Evolutionary conservation across 1,140 invertebrate species (phyloP).

Genomic region (Drosophila micromelanica): DNA sequence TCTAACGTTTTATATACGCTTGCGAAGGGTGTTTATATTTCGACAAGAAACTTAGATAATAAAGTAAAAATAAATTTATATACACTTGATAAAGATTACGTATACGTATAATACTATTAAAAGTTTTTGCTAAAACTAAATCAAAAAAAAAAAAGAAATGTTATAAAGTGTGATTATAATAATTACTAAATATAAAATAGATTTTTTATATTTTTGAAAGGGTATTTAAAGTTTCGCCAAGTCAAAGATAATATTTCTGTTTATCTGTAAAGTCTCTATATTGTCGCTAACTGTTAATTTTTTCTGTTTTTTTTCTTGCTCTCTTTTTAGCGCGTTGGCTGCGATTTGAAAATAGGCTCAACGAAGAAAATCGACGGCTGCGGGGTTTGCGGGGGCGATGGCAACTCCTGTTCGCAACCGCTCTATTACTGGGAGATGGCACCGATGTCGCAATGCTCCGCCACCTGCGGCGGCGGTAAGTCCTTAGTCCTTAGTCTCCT

Average conservation of each 20-base stretch:
- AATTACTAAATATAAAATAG: no score
- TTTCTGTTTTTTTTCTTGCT: conserved; percentile 4
- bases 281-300: conserved; percentile 1
- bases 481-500: conserved; percentile 32
- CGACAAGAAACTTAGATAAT: no score
- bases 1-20: background rate
- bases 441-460: conserved; percentile 92
- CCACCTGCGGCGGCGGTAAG: conserved; percentile 96
- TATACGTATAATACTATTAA: no score
- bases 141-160: no score
- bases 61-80: no score
- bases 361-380: conserved; percentile 93
- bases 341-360: conserved; percentile 94
- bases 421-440: conserved; percentile 94
- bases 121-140: no score
- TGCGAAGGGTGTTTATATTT: background rate
- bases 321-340: conserved; percentile 92
- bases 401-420: conserved; percentile 90
- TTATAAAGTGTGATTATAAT: no score
- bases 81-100: no score
- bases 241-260: background rate
- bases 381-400: conserved; percentile 95
- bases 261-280: background rate
- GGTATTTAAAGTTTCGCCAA: conserved; percentile 25
- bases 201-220: background rate